Conservation (phyloP, 2,888 invertebrate species). For the Leucophenga maculata region DNA sequence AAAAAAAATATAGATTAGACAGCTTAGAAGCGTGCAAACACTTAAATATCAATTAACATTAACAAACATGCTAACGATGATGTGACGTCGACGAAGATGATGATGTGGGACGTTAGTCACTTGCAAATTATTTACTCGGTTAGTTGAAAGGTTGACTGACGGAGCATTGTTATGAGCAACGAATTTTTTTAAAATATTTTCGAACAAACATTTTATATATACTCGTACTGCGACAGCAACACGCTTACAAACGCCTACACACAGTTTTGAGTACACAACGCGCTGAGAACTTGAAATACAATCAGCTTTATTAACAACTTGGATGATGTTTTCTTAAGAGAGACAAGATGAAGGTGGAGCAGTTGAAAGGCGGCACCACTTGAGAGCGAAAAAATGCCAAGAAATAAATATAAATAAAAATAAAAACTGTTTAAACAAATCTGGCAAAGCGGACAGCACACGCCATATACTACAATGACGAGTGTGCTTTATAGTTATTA, state of each 20-base stretch:
- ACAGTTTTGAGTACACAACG: too few relatives aligned
- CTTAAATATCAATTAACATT: slow-evolving; percentile 34
- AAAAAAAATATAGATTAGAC: background rate
- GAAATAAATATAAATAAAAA: too few relatives aligned
- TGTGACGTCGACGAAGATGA: slow-evolving; percentile 7
- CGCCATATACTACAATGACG: too few relatives aligned
- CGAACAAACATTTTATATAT: too few relatives aligned
- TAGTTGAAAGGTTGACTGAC: slow-evolving; percentile 8
- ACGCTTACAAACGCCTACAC: slow-evolving; percentile 8
- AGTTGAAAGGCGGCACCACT: too few relatives aligned
- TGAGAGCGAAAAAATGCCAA: too few relatives aligned
- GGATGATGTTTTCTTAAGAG: too few relatives aligned
- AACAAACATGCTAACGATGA: slow-evolving; percentile 30
- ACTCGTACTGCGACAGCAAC: too few relatives aligned
- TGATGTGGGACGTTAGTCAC: slow-evolving; percentile 7
- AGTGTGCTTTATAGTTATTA: too few relatives aligned
- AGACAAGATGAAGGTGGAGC: too few relatives aligned
- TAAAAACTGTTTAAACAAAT: too few relatives aligned
- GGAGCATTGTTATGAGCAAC: background rate
- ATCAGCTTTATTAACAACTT: slow-evolving; percentile 6
- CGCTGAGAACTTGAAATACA: background rate
- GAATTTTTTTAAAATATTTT: background rate
- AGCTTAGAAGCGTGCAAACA: slow-evolving; percentile 12
- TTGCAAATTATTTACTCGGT: background rate
- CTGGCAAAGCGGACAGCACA: too few relatives aligned